Percentiles rank a stretch among this genome's conserved stretches.
phyloP scores from a whole-genome alignment of 2,113 vertebrate species.

The Tretioscincus oriximinensis region DNA sequence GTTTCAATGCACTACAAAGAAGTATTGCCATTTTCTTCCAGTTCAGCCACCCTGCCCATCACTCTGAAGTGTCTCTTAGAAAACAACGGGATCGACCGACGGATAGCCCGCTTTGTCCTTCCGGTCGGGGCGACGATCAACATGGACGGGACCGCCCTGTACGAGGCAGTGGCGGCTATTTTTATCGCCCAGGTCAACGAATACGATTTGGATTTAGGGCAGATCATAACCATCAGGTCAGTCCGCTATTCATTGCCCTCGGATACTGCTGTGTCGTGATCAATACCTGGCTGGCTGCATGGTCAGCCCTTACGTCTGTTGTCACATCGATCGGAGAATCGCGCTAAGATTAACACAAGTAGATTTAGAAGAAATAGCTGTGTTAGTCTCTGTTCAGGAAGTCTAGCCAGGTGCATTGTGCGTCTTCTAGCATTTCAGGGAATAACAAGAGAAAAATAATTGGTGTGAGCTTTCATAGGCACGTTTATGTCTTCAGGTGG shows the following conservation, averaged over 20 bases:
- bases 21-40: constrained; percentile 44
- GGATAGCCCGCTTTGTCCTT: constrained; percentile 85
- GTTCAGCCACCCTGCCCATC: constrained; percentile 88
- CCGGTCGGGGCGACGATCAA: constrained; percentile 89
- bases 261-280: too few relatives aligned
- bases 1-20: neutral
- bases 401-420: too few relatives aligned
- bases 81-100: constrained; percentile 83
- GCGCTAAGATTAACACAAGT: too few relatives aligned
- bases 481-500: too few relatives aligned
- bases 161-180: constrained; percentile 87
- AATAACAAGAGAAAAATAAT: too few relatives aligned
- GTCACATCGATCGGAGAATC: too few relatives aligned
- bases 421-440: too few relatives aligned
- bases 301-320: too few relatives aligned
- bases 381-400: too few relatives aligned
- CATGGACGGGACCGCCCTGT: constrained; percentile 87
- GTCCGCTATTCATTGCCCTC: neutral
- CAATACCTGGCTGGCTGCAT: too few relatives aligned
- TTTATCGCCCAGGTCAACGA: constrained; percentile 90
- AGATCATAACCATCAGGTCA: constrained; percentile 88
- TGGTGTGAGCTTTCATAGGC: too few relatives aligned
- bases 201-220: constrained; percentile 85
- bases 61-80: constrained; percentile 90
- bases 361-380: too few relatives aligned